Evolutionary conservation across 2,797 vertebrate species (phyloP).

Genomic region (Acanthurus leucopareius): DNA sequence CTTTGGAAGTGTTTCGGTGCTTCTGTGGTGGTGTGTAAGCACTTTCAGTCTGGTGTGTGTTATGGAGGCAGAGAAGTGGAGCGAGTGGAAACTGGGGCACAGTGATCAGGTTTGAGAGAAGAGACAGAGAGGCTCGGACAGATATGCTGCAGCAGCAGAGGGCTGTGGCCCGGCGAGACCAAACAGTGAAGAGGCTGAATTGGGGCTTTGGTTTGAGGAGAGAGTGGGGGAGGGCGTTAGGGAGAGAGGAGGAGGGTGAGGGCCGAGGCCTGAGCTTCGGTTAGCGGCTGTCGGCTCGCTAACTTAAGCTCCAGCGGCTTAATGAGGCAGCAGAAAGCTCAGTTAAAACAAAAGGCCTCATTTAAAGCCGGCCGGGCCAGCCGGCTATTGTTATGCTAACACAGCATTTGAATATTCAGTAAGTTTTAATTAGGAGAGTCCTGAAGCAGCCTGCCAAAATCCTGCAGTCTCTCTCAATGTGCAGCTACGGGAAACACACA

Average conservation of each 20-base stretch:
- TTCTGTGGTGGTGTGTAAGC: slow-evolving; percentile 1
- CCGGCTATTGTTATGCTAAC: slow-evolving; percentile 87
- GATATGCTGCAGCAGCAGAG: slow-evolving; percentile 45
- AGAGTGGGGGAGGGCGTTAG: slow-evolving; percentile 5
- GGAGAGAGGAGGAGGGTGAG: slow-evolving; percentile 40
- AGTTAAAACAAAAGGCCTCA: slow-evolving; percentile 86
- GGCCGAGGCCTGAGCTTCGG: slow-evolving; percentile 65
- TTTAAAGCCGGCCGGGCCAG: slow-evolving; percentile 77
- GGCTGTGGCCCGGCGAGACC: slow-evolving; percentile 55
- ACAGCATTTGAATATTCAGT: slow-evolving; percentile 84
- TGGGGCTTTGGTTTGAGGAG: slow-evolving; percentile 49
- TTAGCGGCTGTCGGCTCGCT: slow-evolving; percentile 77
- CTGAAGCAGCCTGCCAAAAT: slow-evolving; percentile 73
- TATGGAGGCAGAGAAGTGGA: slow-evolving; percentile 22
- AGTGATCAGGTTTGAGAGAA: slow-evolving; percentile 26
- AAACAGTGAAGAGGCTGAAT: slow-evolving; percentile 48
- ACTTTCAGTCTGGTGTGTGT: neutral
- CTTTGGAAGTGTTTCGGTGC: neutral
- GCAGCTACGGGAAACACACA: slow-evolving; percentile 57
- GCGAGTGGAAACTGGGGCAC: slow-evolving; percentile 47
- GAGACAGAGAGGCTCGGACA: slow-evolving; percentile 35
- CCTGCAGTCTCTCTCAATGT: slow-evolving; percentile 57
- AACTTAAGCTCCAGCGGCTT: slow-evolving; percentile 79
- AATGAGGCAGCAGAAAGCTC: slow-evolving; percentile 87
- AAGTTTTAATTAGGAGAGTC: slow-evolving; percentile 84